Percentiles rank a stretch among this genome's conserved stretches.
These are phyloP conservation scores for Saccopteryx leptura DNA, from an alignment of 2,113 vertebrate genomes.

Conservation along the genomic window DNA sequence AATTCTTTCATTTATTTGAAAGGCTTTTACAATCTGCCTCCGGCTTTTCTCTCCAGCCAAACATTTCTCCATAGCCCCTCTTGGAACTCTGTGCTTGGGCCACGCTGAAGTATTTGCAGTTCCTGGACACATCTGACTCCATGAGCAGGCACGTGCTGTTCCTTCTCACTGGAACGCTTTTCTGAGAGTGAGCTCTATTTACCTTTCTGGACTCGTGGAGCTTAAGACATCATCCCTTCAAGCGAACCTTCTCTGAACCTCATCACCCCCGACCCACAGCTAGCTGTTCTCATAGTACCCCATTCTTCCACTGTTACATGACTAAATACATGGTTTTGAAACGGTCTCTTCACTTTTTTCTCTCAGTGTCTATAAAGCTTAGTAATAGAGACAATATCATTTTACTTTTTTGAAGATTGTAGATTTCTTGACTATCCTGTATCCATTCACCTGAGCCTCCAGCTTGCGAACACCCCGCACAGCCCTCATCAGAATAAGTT, in stretches of 20 bases:
- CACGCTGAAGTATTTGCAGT: neutral
- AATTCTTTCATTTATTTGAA: slow-evolving; percentile 54
- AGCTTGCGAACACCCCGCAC: neutral
- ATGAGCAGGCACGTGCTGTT: neutral
- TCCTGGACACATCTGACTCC: neutral
- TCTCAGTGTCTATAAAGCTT: neutral
- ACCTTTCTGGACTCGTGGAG: neutral
- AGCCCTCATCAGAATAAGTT: neutral
- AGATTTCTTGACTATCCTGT: neutral
- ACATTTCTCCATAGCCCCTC: neutral
- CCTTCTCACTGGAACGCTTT: neutral
- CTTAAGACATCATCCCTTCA: neutral
- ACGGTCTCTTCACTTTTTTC: neutral
- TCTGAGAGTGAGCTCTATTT: neutral
- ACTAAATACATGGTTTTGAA: neutral
- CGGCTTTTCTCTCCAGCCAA: neutral
- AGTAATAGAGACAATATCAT: neutral
- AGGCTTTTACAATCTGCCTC: slow-evolving; percentile 9
- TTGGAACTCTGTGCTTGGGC: neutral
- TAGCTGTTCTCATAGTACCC: neutral
- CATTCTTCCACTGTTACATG: neutral
- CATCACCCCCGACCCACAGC: neutral
- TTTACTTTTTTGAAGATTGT: neutral
- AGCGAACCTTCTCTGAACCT: neutral
- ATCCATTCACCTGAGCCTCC: neutral